Evolutionary conservation across 2,888 invertebrate genomes (phyloP), one percentile per base, ranked within the genome.

Genomic region (Hirtodrosophila histrioides): DNA sequence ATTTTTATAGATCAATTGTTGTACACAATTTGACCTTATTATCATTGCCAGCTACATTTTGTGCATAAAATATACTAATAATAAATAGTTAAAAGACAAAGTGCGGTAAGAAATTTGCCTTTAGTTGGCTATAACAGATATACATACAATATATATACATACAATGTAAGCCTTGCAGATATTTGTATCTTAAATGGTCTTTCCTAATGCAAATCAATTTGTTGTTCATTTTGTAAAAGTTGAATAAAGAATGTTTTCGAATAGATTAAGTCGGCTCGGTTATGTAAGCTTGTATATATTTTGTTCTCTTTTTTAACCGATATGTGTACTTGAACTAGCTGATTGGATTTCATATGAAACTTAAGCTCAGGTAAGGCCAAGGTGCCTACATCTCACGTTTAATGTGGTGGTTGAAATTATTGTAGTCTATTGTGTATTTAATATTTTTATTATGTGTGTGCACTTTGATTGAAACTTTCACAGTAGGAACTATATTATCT

Each of bases 271-370:
- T 10, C 35, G 0, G 35, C 31, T 43, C 27, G 36, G 12, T n/a
- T 31, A 8, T 12, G 39, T 24, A 3, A 45, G 27, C 24, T 24
- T 33, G 12, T 10, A 29, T 24, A 17, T 10, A 5, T 63, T 41
- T 29, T 45, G 9, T 8, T 48, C 50, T 36, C 43, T 23, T 36
- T 27, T 48, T 55, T 44, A 46, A 66, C 61, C 67, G 35, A 63
- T 6, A 31, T 65, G 71, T 60, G 71, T 60, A 71, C 78, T 80
- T 78, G 78, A 78, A 65, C 80, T 63, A 57, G 41, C 33, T 51
- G 71, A 71, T 78, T 55, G 46, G 37, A 61, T 78, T 78, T 71
- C 78, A 55, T 37, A 24, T 37, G 45, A 36, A 45, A 33, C 36
- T n/a, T 39, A 31, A 48, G 11, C 27, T 27, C 11, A 45, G 58